phyloP scores from a whole-genome alignment of 2,797 vertebrate species.

The Aquila chrysaetos region DNA sequence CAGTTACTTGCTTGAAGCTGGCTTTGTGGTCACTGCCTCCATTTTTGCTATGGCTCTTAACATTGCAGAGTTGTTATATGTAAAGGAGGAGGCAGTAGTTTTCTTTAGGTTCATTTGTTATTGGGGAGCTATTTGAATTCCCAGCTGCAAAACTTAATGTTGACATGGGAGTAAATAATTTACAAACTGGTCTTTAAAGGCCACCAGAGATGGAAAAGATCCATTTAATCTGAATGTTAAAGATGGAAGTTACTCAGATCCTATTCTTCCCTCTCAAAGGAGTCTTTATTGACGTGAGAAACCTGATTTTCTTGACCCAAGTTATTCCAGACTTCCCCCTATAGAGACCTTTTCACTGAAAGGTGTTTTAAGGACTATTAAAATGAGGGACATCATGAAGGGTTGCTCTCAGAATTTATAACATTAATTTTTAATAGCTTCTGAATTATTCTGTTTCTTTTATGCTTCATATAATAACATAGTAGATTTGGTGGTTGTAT shows the following conservation, averaged over 20 bases:
- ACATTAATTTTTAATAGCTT: slow-evolving; percentile 52
- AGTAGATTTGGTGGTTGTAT: not conserved
- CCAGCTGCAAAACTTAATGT: not conserved
- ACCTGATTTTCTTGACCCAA: not conserved
- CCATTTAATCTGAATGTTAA: not conserved
- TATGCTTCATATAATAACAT: slow-evolving; percentile 12
- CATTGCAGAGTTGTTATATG: not conserved
- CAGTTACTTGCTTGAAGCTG: not conserved
- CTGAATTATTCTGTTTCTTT: slow-evolving; percentile 67
- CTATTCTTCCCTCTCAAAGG: not conserved
- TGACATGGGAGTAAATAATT: not conserved
- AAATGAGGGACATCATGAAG: slow-evolving; percentile 17
- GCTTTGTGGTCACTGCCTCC: not conserved
- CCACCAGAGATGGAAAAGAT: not conserved
- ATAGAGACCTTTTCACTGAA: not conserved
- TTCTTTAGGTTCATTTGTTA: not conserved
- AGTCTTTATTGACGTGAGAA: not conserved
- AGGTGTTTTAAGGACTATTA: slow-evolving; percentile 15
- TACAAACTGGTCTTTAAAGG: not conserved
- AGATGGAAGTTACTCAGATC: not conserved
- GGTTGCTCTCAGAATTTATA: slow-evolving; percentile 22
- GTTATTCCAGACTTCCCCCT: not conserved
- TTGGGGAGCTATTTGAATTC: not conserved
- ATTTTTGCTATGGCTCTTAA: not conserved
- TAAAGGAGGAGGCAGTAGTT: not conserved